These are phyloP conservation scores for Origma solitaria DNA, from an alignment of 2,113 vertebrate species.

Conservation along the genomic window DNA sequence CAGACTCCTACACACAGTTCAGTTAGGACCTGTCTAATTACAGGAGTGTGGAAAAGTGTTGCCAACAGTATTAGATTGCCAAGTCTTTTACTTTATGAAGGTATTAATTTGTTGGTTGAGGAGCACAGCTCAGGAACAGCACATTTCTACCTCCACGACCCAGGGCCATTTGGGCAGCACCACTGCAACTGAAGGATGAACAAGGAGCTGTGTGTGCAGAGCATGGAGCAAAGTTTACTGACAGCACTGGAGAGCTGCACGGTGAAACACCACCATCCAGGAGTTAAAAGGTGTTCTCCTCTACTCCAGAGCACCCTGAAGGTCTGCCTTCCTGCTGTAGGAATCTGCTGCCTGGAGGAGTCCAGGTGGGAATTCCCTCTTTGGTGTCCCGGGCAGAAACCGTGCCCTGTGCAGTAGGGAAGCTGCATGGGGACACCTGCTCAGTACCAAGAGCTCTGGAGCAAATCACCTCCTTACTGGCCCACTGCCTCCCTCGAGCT, in stretches of 20 bases:
- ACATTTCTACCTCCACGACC: not conserved
- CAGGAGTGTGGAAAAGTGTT: not conserved
- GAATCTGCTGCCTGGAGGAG: not conserved
- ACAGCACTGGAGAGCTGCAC: not conserved
- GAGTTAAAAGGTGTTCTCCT: not conserved
- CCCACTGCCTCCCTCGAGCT: not conserved
- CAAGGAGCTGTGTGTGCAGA: not conserved
- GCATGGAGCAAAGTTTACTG: not conserved
- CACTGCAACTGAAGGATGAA: not conserved
- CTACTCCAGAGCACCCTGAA: not conserved
- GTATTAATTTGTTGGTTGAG: not conserved
- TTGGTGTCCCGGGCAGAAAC: not conserved
- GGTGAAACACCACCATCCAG: not conserved
- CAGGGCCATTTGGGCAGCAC: not conserved
- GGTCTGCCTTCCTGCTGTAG: not conserved
- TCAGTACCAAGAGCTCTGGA: not conserved
- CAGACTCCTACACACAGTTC: not conserved
- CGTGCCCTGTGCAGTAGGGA: accelerated
- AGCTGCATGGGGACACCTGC: not conserved
- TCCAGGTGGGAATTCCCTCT: not conserved
- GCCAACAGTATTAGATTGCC: not conserved
- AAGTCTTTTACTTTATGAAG: not conserved
- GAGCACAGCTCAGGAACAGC: not conserved
- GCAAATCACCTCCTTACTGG: not conserved
- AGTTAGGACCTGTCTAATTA: not conserved